phyloP scores from a whole-genome alignment of 2,888 invertebrate species.

The Platycheirus rosarum region DNA sequence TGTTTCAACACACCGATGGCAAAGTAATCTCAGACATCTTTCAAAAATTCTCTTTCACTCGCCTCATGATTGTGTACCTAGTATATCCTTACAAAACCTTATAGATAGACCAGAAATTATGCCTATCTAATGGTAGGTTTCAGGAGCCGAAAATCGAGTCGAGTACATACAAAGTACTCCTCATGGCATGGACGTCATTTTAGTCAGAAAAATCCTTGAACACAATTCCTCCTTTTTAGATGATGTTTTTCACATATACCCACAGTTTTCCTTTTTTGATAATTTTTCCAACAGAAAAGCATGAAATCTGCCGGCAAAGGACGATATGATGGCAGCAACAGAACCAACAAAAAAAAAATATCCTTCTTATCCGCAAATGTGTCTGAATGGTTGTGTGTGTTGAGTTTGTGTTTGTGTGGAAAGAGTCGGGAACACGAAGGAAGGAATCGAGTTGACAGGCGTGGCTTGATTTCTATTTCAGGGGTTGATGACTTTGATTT shows the following conservation, averaged over 20 bases:
- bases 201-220: constrained; percentile 72
- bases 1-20: constrained; percentile 31
- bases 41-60: constrained; percentile 26
- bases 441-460: constrained; percentile 76
- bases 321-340: constrained; percentile 41
- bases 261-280: constrained; percentile 17
- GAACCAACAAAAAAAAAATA: constrained; percentile 24
- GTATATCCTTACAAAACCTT: constrained; percentile 9
- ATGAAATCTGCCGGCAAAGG: constrained; percentile 70
- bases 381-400: constrained; percentile 19
- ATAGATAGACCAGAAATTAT: constrained; percentile 52
- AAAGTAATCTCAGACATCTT: constrained; percentile 59
- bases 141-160: constrained; percentile 23
- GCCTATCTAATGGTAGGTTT: constrained; percentile 66
- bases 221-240: constrained; percentile 61
- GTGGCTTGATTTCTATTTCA: constrained; percentile 76
- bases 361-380: constrained; percentile 7
- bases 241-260: constrained; percentile 39
- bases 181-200: constrained; percentile 65
- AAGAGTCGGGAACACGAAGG: constrained; percentile 60
- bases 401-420: constrained; percentile 37
- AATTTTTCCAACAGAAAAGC: constrained; percentile 61
- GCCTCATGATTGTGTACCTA: constrained; percentile 3
- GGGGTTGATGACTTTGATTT: constrained; percentile 75
- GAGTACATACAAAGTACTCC: constrained; percentile 41